Conservation (phyloP, 64 coral and sea anemone species). For the Actinia equina region DNA sequence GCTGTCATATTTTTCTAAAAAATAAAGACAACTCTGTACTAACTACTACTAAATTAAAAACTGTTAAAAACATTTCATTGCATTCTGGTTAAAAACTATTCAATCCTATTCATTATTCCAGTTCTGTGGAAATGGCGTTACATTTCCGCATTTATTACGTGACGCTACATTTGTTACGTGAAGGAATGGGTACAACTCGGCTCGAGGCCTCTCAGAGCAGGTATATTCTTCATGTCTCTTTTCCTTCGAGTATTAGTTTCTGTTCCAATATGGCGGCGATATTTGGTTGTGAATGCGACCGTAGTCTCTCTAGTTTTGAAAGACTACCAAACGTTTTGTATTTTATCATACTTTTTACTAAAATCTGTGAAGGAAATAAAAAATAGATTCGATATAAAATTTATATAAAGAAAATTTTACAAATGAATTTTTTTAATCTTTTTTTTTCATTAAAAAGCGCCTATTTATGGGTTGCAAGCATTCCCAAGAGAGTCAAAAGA, state of each 20-base stretch:
- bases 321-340: constrained; percentile 93
- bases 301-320: constrained; percentile 74
- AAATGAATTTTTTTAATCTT: too few relatives aligned
- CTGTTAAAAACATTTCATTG: neutral
- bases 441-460: too few relatives aligned
- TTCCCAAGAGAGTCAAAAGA: too few relatives aligned
- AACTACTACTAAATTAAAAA: neutral
- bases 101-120: neutral
- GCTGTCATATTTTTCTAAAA: neutral
- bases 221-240: neutral
- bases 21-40: neutral
- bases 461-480: too few relatives aligned
- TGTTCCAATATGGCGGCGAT: constrained; percentile 25
- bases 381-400: neutral
- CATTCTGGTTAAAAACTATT: neutral
- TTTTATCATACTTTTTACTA: constrained; percentile 98
- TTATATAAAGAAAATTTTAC: neutral
- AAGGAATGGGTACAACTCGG: neutral
- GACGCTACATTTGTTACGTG: neutral
- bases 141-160: too few relatives aligned
- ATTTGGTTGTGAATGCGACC: constrained; percentile 88
- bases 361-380: constrained; percentile 59
- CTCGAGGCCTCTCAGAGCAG: neutral
- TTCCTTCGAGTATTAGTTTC: constrained; percentile 17
- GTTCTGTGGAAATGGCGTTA: neutral